Conservation (phyloP, 2,888 invertebrate species). For the Homarus gammarus region DNA sequence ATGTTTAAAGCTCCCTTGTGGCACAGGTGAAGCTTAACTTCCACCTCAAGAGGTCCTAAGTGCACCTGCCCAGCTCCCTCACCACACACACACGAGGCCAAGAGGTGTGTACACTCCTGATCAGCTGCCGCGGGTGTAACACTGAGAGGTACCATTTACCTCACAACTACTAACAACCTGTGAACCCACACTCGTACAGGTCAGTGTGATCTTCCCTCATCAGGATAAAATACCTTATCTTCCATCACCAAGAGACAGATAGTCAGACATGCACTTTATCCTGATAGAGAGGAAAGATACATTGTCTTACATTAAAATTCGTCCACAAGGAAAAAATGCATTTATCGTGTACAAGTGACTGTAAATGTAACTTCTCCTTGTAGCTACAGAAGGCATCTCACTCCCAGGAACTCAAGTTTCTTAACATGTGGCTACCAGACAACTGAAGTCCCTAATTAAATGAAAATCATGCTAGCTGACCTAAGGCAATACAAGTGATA, state of each 20-base stretch:
- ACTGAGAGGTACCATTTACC: background rate
- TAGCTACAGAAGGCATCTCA: background rate
- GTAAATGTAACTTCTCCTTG: background rate
- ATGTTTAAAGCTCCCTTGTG: background rate
- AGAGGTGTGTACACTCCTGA: background rate
- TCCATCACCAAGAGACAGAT: too few species aligned
- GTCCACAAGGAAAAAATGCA: background rate
- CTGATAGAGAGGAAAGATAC: too few species aligned
- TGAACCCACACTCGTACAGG: background rate
- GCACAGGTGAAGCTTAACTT: background rate
- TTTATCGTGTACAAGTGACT: background rate
- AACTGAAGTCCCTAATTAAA: background rate
- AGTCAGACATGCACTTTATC: too few species aligned
- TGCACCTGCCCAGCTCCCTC: background rate
- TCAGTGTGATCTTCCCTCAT: too few species aligned
- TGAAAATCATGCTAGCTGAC: background rate
- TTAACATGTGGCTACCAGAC: background rate
- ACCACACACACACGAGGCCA: background rate
- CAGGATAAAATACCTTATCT: too few species aligned
- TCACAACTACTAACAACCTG: background rate
- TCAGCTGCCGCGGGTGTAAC: background rate
- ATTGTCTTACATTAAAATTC: background rate
- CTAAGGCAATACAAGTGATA: background rate
- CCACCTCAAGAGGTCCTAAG: background rate
- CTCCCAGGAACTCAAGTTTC: background rate